Evolutionary conservation across 2,888 invertebrate genomes (phyloP), one percentile per base, ranked within the genome.

Genomic region (Rapana venosa): DNA sequence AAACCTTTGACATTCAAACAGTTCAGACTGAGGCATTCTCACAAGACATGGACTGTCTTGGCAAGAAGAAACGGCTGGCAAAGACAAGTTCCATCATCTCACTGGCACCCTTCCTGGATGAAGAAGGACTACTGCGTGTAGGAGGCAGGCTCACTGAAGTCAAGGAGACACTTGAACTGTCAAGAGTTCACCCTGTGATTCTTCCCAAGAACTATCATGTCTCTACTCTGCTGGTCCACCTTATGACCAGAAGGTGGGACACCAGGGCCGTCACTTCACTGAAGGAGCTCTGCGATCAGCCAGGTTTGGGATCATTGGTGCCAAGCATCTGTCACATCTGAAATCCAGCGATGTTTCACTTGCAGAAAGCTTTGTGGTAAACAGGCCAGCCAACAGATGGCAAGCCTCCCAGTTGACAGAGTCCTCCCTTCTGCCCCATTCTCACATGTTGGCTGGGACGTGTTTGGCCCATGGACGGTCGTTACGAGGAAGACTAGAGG

Each of bases 1-100:
- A 4, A 98, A 98, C n/a, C 8, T 86, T 86, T n/a, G 30, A 58
- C 30, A 58, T 86, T 26, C n/a, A 86, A 32, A n/a, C 86, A 26
- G 86, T 86, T 2, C 86, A 86, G 32, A n/a, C 20, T 58, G 86
- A 86, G 13, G 86, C 86, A 26, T 86, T 86, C 86, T 20, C 86
- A 4, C 17, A 17, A 58, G 86, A 86, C 17, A n/a, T 86, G n/a
- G 30, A 86, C 1, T 86, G 86, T 86, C 58, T 86, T 2, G 26
- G 8, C 61, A 84, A 36, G 15, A 30, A 35, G 5, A 26, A 36
- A 26, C 47, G 36, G 13, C 32, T 88, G 6, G 36, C 79, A 11
- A 88, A 77, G 47, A 35, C 74, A 13, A 88, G 88, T 47, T 47
- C 77, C 35, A 77, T 88, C 36, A 32, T n/a, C 17, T 32, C 79